Percentiles rank a stretch among this genome's conserved stretches.
Evolutionary conservation across 2,888 invertebrate genomes (phyloP).

Genomic region (Eugnorisma glareosa): DNA sequence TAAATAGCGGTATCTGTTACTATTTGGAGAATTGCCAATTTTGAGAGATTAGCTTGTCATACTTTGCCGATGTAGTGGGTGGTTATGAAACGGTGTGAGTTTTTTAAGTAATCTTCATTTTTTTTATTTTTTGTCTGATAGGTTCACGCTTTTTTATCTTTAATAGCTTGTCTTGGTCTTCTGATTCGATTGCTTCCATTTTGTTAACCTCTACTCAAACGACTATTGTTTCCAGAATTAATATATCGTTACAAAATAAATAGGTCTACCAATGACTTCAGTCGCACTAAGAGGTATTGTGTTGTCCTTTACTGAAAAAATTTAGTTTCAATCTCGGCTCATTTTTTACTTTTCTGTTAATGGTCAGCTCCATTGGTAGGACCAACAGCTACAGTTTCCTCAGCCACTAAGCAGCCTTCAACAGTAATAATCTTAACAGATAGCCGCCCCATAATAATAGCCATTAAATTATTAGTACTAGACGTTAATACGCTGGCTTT

Average conservation of each 20-base stretch:
- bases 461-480: constrained; percentile 53
- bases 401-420: constrained; percentile 48
- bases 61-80: background rate
- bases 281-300: too few species aligned
- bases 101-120: background rate
- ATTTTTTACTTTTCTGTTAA: constrained; percentile 16
- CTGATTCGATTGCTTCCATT: background rate
- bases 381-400: constrained; percentile 15
- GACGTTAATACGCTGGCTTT: constrained; percentile 54
- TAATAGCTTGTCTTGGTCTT: background rate
- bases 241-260: background rate
- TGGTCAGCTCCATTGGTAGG: constrained; percentile 32
- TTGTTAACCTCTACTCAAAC: background rate
- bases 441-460: constrained; percentile 49
- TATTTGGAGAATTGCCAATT: constrained; percentile 11
- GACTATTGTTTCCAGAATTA: too few species aligned
- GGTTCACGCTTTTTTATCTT: background rate
- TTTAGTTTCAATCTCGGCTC: background rate
- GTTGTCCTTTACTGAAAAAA: background rate
- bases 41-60: background rate
- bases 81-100: background rate
- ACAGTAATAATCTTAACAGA: constrained; percentile 49
- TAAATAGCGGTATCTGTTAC: constrained; percentile 36
- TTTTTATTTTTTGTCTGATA: background rate
- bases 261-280: background rate